Base-by-base conservation (phyloP, 2,797 vertebrate genomes). In the Gymnothorax javanicus region DNA sequence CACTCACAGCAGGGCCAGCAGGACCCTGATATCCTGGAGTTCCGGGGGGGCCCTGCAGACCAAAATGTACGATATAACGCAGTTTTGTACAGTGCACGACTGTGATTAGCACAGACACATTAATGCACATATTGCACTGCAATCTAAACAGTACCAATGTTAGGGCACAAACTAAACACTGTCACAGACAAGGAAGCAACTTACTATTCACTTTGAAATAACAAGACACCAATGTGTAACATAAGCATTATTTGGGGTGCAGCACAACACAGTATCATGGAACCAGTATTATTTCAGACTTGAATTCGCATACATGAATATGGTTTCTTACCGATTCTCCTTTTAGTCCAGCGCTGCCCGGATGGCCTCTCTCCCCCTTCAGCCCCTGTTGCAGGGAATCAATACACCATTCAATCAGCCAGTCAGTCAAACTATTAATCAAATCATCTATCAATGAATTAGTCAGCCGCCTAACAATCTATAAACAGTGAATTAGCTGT, bases 301-400 rank as follows among this genome's bases (percentile, higher is more conserved):
- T 59, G 4, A 13, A 33, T 56, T 43, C 2, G 33, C 33, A 43
- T 2, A 43, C 33, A 43, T 43, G 52, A n/a, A n/a, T 75, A 9
- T 0, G 73, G 15, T 57, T 43, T n/a, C 97, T 97, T 94, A 99
- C 98, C 81, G 95, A 96, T 91, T 99, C 98, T 91, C 98, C 98
- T 91, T 98, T 98, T 90, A 96, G 96, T 12, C 98, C 98, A 0
- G 87, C 43, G 12, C 91, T 91, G 25, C 98, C 98, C 0, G 92
- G 11, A 60, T 92, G 96, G 43, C 98, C 98, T 20, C 98, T 96
- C 85, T 99, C 98, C 0, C 97, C 97, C 93, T 99, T 99, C 90
- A 95, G 94, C 88, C 98, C 98, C 98, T 98, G 94, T 75, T 85
- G 87, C 87, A 93, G 79, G 91, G 69, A 89, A 84, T 69, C 11